These are phyloP conservation scores for Eristalis tenax DNA, from an alignment of 2,888 invertebrate genomes.

Conservation along the genomic window DNA sequence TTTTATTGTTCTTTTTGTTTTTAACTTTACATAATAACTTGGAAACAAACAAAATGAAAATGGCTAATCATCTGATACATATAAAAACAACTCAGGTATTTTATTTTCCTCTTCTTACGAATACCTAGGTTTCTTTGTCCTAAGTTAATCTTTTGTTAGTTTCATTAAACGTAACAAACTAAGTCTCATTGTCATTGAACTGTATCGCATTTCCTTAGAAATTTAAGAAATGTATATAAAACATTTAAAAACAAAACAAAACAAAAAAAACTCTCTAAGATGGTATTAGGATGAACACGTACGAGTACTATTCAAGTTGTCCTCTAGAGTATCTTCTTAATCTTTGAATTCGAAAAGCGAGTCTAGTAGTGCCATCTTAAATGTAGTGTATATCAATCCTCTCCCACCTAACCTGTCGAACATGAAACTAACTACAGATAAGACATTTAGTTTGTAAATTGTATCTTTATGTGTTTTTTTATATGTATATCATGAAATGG, in stretches of 20 bases:
- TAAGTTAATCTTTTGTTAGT: conserved; percentile 6
- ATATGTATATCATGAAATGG: not conserved
- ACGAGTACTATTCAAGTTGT: not conserved
- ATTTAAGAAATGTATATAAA: not conserved
- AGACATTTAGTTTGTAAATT: conserved; percentile 22
- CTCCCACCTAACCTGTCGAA: conserved; percentile 54
- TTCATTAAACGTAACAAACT: not conserved
- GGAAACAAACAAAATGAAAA: not conserved
- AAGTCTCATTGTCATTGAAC: conserved; percentile 9
- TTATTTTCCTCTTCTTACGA: conserved; percentile 1
- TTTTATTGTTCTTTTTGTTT: conserved; percentile 12
- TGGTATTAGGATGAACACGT: conserved; percentile 8
- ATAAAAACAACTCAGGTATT: conserved; percentile 44
- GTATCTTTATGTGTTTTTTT: not conserved
- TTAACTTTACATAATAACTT: not conserved
- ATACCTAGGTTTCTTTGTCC: conserved; percentile 1
- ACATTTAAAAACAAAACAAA: not conserved
- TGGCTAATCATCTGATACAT: not conserved
- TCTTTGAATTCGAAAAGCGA: not conserved
- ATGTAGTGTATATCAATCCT: conserved; percentile 55
- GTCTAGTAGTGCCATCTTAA: conserved; percentile 52
- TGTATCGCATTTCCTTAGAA: conserved; percentile 44
- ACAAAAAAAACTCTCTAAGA: conserved; percentile 12
- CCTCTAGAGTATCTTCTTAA: conserved; percentile 5
- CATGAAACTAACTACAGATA: conserved; percentile 46